Evolutionary conservation across 2,888 invertebrate genomes (phyloP).

Genomic region (Melolontha melolontha): DNA sequence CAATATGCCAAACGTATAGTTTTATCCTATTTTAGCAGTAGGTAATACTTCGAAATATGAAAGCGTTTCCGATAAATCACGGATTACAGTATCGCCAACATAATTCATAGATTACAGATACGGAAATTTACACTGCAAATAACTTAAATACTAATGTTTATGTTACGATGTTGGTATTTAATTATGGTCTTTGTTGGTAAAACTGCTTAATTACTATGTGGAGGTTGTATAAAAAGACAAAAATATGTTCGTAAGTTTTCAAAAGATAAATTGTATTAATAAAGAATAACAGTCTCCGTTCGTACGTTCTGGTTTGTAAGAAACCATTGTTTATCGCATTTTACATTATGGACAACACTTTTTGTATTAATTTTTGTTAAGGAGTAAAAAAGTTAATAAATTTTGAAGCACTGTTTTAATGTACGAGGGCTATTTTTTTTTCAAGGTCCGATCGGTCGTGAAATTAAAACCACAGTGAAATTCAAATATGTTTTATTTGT

Average conservation of each 20-base stretch:
- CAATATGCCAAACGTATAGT: slow-evolving; percentile 54
- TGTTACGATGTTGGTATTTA: slow-evolving; percentile 58
- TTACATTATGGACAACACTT: too few species aligned
- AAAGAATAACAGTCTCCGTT: too few species aligned
- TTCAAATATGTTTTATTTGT: too few species aligned
- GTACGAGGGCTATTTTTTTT: too few species aligned
- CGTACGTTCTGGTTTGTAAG: too few species aligned
- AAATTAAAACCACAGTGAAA: too few species aligned
- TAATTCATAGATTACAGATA: slow-evolving; percentile 63
- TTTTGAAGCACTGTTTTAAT: too few species aligned
- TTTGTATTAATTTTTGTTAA: too few species aligned
- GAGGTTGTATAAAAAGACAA: slow-evolving; percentile 1
- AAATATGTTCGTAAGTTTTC: background rate
- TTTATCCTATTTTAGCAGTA: slow-evolving; percentile 58
- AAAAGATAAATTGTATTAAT: background rate
- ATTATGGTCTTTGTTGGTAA: slow-evolving; percentile 53
- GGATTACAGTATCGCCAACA: slow-evolving; percentile 60
- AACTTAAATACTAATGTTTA: slow-evolving; percentile 61
- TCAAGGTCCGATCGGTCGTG: too few species aligned
- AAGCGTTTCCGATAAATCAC: slow-evolving; percentile 59
- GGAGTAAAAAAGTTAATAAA: too few species aligned
- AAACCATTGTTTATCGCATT: too few species aligned
- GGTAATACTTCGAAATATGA: slow-evolving; percentile 61
- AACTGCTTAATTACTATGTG: slow-evolving; percentile 26
- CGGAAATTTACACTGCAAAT: slow-evolving; percentile 58